Base-by-base conservation (phyloP, 2,888 invertebrate genomes). In the Koerneria pararmatus region DNA sequence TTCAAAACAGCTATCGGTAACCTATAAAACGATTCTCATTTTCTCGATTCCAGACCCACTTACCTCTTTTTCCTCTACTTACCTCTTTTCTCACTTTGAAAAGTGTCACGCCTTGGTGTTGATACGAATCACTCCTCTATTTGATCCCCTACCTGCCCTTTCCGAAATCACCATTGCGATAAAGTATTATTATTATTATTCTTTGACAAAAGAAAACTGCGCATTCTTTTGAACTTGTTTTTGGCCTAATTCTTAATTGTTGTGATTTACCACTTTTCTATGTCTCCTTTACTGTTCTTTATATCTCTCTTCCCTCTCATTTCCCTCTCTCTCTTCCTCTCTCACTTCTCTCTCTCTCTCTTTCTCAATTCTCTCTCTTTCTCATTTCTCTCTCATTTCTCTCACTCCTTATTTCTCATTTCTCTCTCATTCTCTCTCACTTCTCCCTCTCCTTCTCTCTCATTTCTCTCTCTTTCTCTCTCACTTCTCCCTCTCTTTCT, bases 251-350 rank as follows among this genome's bases (percentile, higher is more conserved):
- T n/a, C n/a, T n/a, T n/a, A n/a, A n/a, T n/a, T n/a, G n/a, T n/a
- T 32, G 51, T 53, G 15, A 6, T 53, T 8, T 53, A 6, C 53
- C 22, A 53, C 22, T 8, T 34, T 2, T 32, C 32, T 46, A n/a
- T 59, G 53, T 8, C 15, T 53, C 53, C 35, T 48, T 46, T 54
- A 29, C 53, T 51, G 51, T 49, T 49, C 60, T n/a, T 31, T 29
- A 41, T 53, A 37, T 54, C 59, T 57, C 46, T 58, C 31, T 32
- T 27, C 37, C 49, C 51, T 37, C 35, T 48, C 32, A 27, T 59
- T 53, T 64, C 37, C 35, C 48, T 68, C 46, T 57, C 31, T 51
- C 49, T 37, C 60, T 60, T 34, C 58, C 53, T 51, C 53, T 37
- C 27, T 35, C 35, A 35, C 49, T 29, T 4, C 51, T 31, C 34